Evolutionary conservation across 1,140 invertebrate species (phyloP).

Genomic region (roundworm (Caenorhabditis elegans)): DNA sequence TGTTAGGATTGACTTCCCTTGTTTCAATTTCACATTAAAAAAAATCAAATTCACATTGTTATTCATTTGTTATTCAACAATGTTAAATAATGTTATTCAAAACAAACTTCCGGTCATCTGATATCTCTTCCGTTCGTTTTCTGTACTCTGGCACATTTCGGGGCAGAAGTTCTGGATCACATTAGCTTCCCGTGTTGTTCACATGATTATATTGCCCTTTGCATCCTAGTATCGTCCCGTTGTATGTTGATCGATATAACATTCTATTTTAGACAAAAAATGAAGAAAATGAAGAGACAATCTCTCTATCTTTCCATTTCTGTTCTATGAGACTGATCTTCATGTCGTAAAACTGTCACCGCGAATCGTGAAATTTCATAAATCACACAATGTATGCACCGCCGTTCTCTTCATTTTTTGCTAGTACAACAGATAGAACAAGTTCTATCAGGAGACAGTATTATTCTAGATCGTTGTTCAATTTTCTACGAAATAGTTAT

Average conservation of each 20-base stretch:
- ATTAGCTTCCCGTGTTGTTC: background rate
- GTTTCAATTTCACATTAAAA: too few relatives aligned
- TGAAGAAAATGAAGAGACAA: too few relatives aligned
- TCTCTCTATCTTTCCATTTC: background rate
- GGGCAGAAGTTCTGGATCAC: background rate
- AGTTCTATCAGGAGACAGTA: background rate
- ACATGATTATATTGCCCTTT: background rate
- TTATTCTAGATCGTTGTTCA: background rate
- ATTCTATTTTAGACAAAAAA: background rate
- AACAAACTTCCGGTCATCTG: too few relatives aligned
- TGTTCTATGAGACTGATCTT: conserved; percentile 5
- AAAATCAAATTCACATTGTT: too few relatives aligned
- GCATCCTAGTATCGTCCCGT: background rate
- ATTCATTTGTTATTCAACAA: too few relatives aligned
- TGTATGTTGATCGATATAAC: background rate
- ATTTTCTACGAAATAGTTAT: conserved; percentile 17
- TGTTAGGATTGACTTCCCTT: too few relatives aligned
- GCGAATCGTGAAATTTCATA: background rate
- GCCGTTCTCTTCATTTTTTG: background rate
- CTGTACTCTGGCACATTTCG: background rate
- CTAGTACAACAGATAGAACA: background rate
- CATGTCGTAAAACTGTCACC: background rate
- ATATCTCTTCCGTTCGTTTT: background rate
- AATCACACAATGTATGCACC: background rate
- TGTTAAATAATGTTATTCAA: too few relatives aligned